A percentile compares a stretch with the other conserved stretches of the same genome.
These are phyloP conservation scores for Acheta domesticus DNA, from an alignment of 2,888 invertebrate genomes.

Conservation along the genomic window DNA sequence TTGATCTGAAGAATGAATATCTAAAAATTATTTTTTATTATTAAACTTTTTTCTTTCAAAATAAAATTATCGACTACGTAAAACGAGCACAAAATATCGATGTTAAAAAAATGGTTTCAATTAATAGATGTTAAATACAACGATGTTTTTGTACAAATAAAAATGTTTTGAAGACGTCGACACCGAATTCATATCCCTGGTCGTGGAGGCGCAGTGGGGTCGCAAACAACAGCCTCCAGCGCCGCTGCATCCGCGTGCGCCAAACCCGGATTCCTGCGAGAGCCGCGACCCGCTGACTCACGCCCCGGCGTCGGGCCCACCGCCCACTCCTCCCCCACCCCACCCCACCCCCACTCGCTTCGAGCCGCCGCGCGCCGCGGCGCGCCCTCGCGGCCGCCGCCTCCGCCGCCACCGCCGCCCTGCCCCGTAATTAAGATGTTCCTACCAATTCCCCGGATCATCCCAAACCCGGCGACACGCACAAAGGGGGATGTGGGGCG, in stretches of 20 bases:
- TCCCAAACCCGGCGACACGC: neutral
- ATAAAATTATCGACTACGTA: no score
- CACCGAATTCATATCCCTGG: no score
- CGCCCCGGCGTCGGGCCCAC: neutral
- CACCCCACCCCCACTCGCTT: neutral
- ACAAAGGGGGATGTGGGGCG: conserved; percentile 5
- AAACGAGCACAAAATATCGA: no score
- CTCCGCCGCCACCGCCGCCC: neutral
- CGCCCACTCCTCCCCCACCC: neutral
- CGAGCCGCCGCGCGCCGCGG: neutral
- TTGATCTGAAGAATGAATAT: no score
- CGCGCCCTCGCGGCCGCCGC: neutral
- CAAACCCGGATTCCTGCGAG: neutral
- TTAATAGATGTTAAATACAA: no score
- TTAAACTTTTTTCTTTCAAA: no score
- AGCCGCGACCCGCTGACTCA: conserved; percentile 5
- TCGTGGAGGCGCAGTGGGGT: neutral
- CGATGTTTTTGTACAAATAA: no score
- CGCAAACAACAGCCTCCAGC: neutral
- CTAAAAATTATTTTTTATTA: no score
- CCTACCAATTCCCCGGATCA: conserved; percentile 18
- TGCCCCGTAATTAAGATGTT: neutral
- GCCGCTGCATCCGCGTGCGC: neutral
- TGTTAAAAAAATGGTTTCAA: no score
- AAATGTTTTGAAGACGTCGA: no score